Base-by-base conservation (phyloP, 2,113 vertebrate genomes). In the Mystacornis crossleyi region DNA sequence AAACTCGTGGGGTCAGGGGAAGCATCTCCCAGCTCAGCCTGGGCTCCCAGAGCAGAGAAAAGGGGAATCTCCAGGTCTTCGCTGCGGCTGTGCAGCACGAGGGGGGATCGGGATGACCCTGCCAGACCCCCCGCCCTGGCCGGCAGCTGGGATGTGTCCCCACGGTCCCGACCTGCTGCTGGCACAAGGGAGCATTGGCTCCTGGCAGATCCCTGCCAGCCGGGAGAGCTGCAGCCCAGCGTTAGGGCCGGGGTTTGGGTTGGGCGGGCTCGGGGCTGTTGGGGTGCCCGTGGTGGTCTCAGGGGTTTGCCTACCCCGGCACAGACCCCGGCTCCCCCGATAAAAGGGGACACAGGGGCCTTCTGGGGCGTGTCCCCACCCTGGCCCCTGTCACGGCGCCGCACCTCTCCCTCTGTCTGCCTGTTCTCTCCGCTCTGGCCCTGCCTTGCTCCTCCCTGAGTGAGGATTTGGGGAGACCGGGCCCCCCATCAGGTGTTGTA, bases 131-230 rank as follows among this genome's bases (percentile, higher is more conserved):
- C 12, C 29, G 72, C 2, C 72, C 54, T 6, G 62, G 19, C 29
- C n/a, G 21, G 47, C n/a, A 20, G 15, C 26, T 34, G 16, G 75
- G 61, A 50, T 8, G 28, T 18, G 70, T 79, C 70, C 74, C 47
- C 19, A 1, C 0, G 25, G 14, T 36, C 42, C 86, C 1, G 0
- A 6, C 2, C 14, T 33, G 62, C 2, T 5, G 1, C 45, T 62
- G 78, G 25, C 70, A 10, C 1, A 18, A 17, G 79, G 58, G 15
- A 83, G 12, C 0, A 0, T 3, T 45, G 65, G 42, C 12, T 66
- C 6, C 43, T 1, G 5, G 34, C 50, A 55, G 38, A 34, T 42
- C 67, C 21, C 14, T 16, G 61, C 31, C 31, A 13, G 43, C 43
- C 17, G 5, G 45, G 9, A 31, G 33, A 15, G 0, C 16, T 12